Evolutionary conservation across 64 coral and sea anemone species (phyloP).

Genomic region (Anthopleura sola): DNA sequence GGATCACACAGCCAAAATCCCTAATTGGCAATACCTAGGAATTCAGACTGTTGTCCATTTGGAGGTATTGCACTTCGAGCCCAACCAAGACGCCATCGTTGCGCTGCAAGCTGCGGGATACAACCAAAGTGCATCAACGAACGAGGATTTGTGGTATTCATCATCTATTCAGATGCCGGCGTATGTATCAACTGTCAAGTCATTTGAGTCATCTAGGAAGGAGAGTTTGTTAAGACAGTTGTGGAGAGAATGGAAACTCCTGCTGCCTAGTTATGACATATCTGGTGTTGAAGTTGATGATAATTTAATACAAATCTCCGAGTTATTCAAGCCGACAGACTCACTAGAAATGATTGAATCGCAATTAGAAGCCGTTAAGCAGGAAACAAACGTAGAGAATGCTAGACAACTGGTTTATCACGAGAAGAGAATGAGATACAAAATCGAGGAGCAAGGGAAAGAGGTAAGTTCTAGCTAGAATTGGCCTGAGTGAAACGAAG

Average conservation of each 20-base stretch:
- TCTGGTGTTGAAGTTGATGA: not conserved
- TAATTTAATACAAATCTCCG: not conserved
- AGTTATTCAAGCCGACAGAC: not conserved
- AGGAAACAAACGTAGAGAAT: not conserved
- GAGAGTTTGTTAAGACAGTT: not conserved
- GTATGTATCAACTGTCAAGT: not conserved
- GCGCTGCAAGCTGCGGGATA: constrained; percentile 45
- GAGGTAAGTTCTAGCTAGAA: not conserved
- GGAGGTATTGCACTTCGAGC: constrained; percentile 5
- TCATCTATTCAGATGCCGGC: constrained; percentile 8
- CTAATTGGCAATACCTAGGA: not conserved
- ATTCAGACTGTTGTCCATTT: constrained; percentile 19
- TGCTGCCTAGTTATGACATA: not conserved
- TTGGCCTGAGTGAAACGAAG: not conserved
- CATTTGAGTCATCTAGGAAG: not conserved
- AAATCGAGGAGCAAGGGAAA: constrained; percentile 9
- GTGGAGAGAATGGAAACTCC: constrained; percentile 33
- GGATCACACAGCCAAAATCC: not conserved
- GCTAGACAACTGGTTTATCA: not conserved
- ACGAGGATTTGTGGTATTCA: not conserved
- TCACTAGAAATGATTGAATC: constrained; percentile 8
- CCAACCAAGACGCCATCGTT: constrained; percentile 38
- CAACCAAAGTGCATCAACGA: not conserved
- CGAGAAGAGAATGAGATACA: not conserved
- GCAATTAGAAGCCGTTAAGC: constrained; percentile 18